Percentiles rank a stretch among this genome's conserved stretches.
phyloP scores from a whole-genome alignment of 2,797 vertebrate genomes.

The Delichon dasypus region DNA sequence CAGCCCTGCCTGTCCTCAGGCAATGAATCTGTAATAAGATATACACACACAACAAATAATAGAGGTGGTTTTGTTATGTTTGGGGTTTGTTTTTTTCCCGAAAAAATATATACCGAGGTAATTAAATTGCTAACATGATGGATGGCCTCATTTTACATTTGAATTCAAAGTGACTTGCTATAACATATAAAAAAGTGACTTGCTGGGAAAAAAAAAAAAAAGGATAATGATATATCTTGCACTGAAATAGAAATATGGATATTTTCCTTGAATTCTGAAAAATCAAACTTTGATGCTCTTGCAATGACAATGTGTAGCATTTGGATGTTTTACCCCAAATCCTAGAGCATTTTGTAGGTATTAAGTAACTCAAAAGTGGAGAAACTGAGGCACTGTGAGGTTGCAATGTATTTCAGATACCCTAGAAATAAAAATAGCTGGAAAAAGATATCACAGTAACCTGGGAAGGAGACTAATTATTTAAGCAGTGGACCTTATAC shows the following conservation, averaged over 20 bases:
- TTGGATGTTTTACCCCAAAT: neutral
- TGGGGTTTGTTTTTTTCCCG: slow-evolving; percentile 44
- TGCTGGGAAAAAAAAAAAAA: slow-evolving; percentile 48
- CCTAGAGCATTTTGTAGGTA: neutral
- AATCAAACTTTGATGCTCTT: neutral
- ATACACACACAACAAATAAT: slow-evolving; percentile 82
- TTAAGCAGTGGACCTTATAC: neutral
- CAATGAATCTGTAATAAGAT: slow-evolving; percentile 89
- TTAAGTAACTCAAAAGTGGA: neutral
- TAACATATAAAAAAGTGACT: slow-evolving; percentile 62
- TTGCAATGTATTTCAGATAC: neutral
- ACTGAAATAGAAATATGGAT: slow-evolving; percentile 48
- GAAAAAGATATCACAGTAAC: neutral
- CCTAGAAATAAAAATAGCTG: neutral
- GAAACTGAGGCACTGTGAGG: neutral
- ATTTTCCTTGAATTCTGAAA: slow-evolving; percentile 35
- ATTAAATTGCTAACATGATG: slow-evolving; percentile 99
- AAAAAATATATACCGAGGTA: slow-evolving; percentile 94
- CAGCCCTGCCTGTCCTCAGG: slow-evolving; percentile 78
- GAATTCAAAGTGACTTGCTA: slow-evolving; percentile 81
- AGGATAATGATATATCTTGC: neutral
- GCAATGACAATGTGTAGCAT: neutral
- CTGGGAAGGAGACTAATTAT: neutral
- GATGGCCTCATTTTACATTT: slow-evolving; percentile 88
- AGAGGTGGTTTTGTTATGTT: slow-evolving; percentile 71